Evolutionary conservation across 2,797 vertebrate genomes (phyloP).

Genomic region (Pseudopleuronectes americanus): DNA sequence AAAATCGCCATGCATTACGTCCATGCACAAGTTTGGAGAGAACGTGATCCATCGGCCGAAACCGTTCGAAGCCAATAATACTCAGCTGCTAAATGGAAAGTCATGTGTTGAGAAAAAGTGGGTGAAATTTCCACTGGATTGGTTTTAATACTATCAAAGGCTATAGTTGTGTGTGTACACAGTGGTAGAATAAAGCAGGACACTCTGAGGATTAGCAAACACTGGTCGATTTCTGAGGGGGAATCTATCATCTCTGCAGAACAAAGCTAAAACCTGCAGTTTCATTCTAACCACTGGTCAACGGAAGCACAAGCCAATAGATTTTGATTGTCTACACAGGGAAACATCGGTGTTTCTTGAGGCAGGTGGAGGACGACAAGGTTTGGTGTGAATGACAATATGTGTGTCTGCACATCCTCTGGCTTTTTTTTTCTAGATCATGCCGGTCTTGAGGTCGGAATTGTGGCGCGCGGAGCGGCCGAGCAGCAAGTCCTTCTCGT

Average conservation of each 20-base stretch:
- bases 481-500: constrained; percentile 95
- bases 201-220: constrained; percentile 31
- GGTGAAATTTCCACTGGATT: constrained; percentile 35
- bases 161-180: constrained; percentile 10
- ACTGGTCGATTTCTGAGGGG: constrained; percentile 2
- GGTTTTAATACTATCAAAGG: constrained; percentile 31
- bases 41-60: constrained; percentile 36
- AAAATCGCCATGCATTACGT: constrained; percentile 70
- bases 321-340: constrained; percentile 75
- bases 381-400: constrained; percentile 21
- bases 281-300: constrained; percentile 38
- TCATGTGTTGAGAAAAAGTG: constrained; percentile 23
- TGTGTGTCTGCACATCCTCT: constrained; percentile 32
- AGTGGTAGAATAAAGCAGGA: constrained; percentile 12
- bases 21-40: constrained; percentile 75
- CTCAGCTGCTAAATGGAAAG: constrained; percentile 35
- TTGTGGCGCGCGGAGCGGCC: constrained; percentile 84
- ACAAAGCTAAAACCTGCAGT: constrained; percentile 43
- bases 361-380: constrained; percentile 42
- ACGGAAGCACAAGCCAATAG: constrained; percentile 53
- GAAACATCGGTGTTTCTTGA: constrained; percentile 65
- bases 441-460: constrained; percentile 89
- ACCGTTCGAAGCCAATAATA: constrained; percentile 52
- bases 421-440: constrained; percentile 84
- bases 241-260: constrained; percentile 43